Evolutionary conservation across 1,140 invertebrate species (phyloP), one percentile per base, ranked within the genome.

Genomic region (Brachystomella parvula): DNA sequence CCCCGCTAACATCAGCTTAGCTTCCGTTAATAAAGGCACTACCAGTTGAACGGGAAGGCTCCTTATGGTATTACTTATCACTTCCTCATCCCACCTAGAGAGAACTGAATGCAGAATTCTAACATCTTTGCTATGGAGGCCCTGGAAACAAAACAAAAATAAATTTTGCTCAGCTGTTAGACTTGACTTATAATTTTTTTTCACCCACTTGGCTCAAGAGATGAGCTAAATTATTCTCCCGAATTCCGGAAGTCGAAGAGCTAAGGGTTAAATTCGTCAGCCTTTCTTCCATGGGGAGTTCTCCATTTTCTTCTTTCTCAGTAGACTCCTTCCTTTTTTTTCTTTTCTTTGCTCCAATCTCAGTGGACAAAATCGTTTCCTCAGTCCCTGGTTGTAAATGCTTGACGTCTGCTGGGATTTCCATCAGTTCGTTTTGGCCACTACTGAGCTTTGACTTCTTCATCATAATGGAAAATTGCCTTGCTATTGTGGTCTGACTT

Each of bases 71-170:
- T 82, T 81, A 62, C 78, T 79, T 59, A 88, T 83, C 30, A 83
- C 75, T 24, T 78, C 78, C 73, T 81, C 80, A 67, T 86, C 82
- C 44, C 78, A 80, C 49, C 76, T 81, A 31, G 75, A 76, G 19
- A 88, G 75, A 1, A 87, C 85, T 17, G 76, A 82, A 21, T 77
- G 76, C 2, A 88, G 71, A 65, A 87, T 82, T 31, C 75, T 79
- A 72, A 82, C 82, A 75, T 92, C 87, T 74, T 88, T 87, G 71
- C 88, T 90, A 69, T 88, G 87, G 39, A 92, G 77, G 0, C 86
- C 88, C 79, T 91, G 86, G 19, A 73, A 69, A 63, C 29, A 67
- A 44, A 67, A 47, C 35, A 3, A 9, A 26, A 33, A 24, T 6
- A 15, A 58, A 39, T 32, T 9, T 47, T 39, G 33, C 35, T 63